These are phyloP conservation scores for Capromys pilorides DNA, from an alignment of 2,797 vertebrate genomes.

Conservation along the genomic window DNA sequence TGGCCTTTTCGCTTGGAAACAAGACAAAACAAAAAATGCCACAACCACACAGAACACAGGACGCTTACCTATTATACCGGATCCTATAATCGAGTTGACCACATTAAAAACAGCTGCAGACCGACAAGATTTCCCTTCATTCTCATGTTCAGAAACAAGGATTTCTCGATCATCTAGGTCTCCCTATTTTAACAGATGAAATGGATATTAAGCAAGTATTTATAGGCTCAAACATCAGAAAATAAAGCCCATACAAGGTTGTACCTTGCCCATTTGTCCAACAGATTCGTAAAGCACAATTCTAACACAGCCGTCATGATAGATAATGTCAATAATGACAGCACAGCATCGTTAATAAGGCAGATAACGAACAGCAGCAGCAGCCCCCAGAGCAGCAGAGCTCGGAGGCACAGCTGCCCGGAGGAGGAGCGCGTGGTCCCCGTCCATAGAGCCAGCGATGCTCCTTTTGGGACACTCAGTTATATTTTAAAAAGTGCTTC, in stretches of 20 bases:
- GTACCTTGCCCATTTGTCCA: background rate
- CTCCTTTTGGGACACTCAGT: background rate
- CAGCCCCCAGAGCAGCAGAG: background rate
- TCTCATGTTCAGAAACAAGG: constrained; percentile 83
- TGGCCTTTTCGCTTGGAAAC: background rate
- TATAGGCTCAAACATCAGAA: background rate
- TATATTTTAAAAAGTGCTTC: background rate
- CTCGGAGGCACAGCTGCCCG: background rate
- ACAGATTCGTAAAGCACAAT: background rate
- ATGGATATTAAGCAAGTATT: constrained; percentile 39
- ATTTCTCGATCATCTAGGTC: constrained; percentile 85
- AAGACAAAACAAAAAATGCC: background rate
- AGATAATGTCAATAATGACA: background rate
- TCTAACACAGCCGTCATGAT: background rate
- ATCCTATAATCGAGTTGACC: constrained; percentile 97
- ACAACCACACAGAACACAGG: background rate
- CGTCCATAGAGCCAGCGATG: background rate
- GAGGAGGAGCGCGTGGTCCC: background rate
- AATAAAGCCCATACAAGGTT: background rate
- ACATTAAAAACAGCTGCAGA: constrained; percentile 94
- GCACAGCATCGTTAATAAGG: background rate
- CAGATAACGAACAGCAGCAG: background rate
- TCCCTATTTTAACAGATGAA: constrained; percentile 81
- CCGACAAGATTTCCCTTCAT: constrained; percentile 81
- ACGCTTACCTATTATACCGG: constrained; percentile 93